These are phyloP conservation scores for Phalangium opilio DNA, from an alignment of 2,888 invertebrate species.

Conservation along the genomic window DNA sequence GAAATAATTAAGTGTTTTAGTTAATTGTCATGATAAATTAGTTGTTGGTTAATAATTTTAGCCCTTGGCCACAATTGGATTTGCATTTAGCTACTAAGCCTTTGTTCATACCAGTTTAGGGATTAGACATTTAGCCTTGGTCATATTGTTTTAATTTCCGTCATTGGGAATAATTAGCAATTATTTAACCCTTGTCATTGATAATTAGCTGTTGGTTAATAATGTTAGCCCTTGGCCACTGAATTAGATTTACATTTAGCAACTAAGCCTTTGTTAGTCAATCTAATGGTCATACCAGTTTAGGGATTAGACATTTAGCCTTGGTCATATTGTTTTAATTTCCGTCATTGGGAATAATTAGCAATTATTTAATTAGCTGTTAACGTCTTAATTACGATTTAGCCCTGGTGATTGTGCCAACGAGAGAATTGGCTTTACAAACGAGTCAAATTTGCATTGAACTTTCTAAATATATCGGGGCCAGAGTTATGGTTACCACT, in stretches of 20 bases:
- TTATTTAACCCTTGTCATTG: too few relatives aligned
- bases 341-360: background rate
- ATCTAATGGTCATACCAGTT: too few relatives aligned
- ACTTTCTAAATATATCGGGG: constrained; percentile 88
- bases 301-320: too few relatives aligned
- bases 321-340: background rate
- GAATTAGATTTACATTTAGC: too few relatives aligned
- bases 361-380: background rate
- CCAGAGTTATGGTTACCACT: constrained; percentile 98
- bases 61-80: too few relatives aligned
- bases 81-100: constrained; percentile 6
- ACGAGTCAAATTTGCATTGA: constrained; percentile 99
- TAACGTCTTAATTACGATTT: constrained; percentile 15
- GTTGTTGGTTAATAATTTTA: too few relatives aligned
- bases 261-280: constrained; percentile 3
- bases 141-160: background rate
- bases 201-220: too few relatives aligned
- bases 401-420: constrained; percentile 95
- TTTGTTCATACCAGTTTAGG: constrained; percentile 2
- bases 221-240: too few relatives aligned
- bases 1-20: too few relatives aligned
- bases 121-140: too few relatives aligned
- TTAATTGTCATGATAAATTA: too few relatives aligned
- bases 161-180: background rate
- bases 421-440: constrained; percentile 94